These are phyloP conservation scores for Anseranas semipalmata DNA, from an alignment of 2,113 vertebrate species.

Conservation along the genomic window DNA sequence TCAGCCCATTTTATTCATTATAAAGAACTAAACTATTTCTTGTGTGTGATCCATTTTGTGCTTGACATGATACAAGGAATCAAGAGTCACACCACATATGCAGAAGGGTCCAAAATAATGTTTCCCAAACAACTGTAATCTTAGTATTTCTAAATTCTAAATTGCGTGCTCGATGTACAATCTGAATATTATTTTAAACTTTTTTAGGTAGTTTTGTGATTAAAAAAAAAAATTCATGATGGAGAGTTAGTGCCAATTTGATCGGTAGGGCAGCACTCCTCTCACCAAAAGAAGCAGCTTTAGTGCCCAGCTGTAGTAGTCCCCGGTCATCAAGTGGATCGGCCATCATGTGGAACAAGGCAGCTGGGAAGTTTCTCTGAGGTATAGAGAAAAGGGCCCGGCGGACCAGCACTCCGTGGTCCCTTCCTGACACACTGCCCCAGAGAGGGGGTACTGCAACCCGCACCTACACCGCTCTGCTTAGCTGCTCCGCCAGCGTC, in stretches of 20 bases:
- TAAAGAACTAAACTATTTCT: not conserved
- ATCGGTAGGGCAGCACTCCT: not conserved
- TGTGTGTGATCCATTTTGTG: fast-evolving
- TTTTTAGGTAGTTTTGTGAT: not conserved
- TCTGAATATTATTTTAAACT: not conserved
- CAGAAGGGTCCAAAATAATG: not conserved
- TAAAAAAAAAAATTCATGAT: fast-evolving
- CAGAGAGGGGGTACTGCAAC: not conserved
- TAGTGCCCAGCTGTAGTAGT: not conserved
- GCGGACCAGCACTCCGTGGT: fast-evolving
- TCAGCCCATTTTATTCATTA: not conserved
- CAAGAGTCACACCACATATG: not conserved
- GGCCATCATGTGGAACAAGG: fast-evolving
- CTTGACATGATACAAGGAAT: not conserved
- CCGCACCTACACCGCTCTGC: not conserved
- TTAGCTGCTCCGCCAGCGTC: not conserved
- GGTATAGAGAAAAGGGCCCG: fast-evolving
- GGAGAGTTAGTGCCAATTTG: not conserved
- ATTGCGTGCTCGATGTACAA: not conserved
- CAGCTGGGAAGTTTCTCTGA: not conserved
- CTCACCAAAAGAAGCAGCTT: fast-evolving
- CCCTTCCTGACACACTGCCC: not conserved
- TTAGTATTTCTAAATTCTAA: not conserved
- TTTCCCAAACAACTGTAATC: not conserved
- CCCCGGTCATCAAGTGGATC: no score